phyloP scores from a whole-genome alignment of 1,140 invertebrate genomes.

The Nixonia krombeini region DNA sequence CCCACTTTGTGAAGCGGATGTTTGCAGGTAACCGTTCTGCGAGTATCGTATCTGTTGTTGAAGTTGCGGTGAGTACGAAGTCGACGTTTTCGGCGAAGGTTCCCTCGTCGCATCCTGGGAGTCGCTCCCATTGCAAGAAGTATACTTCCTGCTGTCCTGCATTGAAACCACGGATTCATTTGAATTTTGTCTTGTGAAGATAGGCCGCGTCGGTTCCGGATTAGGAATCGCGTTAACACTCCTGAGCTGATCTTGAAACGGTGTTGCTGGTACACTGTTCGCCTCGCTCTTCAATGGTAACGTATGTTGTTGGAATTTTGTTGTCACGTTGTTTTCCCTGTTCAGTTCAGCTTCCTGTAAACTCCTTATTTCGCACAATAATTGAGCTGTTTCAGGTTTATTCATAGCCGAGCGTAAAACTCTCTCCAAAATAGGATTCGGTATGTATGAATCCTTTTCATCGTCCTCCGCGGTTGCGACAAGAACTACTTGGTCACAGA shows the following conservation, averaged over 20 bases:
- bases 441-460: slow-evolving; percentile 90
- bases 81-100: slow-evolving; percentile 38
- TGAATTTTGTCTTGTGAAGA: slow-evolving; percentile 53
- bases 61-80: slow-evolving; percentile 53
- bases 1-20: slow-evolving; percentile 35
- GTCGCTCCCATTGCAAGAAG: slow-evolving; percentile 38
- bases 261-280: slow-evolving; percentile 64
- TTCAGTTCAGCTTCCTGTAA: slow-evolving; percentile 69
- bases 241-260: slow-evolving; percentile 65
- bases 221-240: slow-evolving; percentile 59
- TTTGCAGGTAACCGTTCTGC: slow-evolving; percentile 60
- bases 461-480: slow-evolving; percentile 93
- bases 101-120: slow-evolving; percentile 54
- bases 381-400: slow-evolving; percentile 77
- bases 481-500: slow-evolving; percentile 92
- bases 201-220: slow-evolving; percentile 39
- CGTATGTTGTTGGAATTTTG: slow-evolving; percentile 69
- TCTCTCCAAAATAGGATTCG: slow-evolving; percentile 90
- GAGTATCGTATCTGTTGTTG: slow-evolving; percentile 63
- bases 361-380: slow-evolving; percentile 69
- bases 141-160: slow-evolving; percentile 49
- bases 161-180: slow-evolving; percentile 49
- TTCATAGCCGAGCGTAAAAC: slow-evolving; percentile 86
- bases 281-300: slow-evolving; percentile 67
- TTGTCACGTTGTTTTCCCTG: slow-evolving; percentile 53